A percentile compares a stretch with the other conserved stretches of the same genome.
Conservation (phyloP, 2,797 vertebrate species). For the Kryptolebias ocellatus region DNA sequence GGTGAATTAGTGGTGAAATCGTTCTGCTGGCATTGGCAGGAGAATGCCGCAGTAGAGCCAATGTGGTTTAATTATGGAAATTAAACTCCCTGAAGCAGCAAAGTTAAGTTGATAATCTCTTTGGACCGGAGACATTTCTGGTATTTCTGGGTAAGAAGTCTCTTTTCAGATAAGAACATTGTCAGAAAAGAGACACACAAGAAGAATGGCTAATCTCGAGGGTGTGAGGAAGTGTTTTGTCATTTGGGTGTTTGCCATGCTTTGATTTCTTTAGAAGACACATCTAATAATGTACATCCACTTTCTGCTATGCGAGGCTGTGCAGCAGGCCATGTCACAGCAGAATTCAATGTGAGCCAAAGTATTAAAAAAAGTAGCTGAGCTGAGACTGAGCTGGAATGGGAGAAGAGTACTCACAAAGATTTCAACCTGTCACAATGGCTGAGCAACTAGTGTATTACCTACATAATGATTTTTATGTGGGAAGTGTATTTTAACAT, state of each 20-base stretch:
- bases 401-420: slow-evolving; percentile 40
- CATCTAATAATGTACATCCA: slow-evolving; percentile 63
- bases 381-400: slow-evolving; percentile 33
- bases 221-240: slow-evolving; percentile 67
- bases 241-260: slow-evolving; percentile 66
- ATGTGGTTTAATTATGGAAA: slow-evolving; percentile 83
- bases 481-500: slow-evolving; percentile 49
- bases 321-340: slow-evolving; percentile 60
- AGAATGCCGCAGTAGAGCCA: slow-evolving; percentile 61
- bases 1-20: slow-evolving; percentile 76
- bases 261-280: slow-evolving; percentile 68
- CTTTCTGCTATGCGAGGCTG: slow-evolving; percentile 45
- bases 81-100: slow-evolving; percentile 79
- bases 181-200: slow-evolving; percentile 63
- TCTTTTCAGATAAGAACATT: slow-evolving; percentile 69
- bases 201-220: slow-evolving; percentile 63
- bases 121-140: slow-evolving; percentile 74
- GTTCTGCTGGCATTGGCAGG: slow-evolving; percentile 69
- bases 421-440: slow-evolving; percentile 58
- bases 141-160: slow-evolving; percentile 65
- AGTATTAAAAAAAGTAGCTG: slow-evolving; percentile 56
- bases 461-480: slow-evolving; percentile 42
- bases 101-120: slow-evolving; percentile 84
- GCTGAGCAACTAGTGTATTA: slow-evolving; percentile 51
- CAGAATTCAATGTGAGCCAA: slow-evolving; percentile 50